These are phyloP conservation scores for Adelges cooleyi DNA, from an alignment of 1,140 invertebrate genomes.

Conservation along the genomic window DNA sequence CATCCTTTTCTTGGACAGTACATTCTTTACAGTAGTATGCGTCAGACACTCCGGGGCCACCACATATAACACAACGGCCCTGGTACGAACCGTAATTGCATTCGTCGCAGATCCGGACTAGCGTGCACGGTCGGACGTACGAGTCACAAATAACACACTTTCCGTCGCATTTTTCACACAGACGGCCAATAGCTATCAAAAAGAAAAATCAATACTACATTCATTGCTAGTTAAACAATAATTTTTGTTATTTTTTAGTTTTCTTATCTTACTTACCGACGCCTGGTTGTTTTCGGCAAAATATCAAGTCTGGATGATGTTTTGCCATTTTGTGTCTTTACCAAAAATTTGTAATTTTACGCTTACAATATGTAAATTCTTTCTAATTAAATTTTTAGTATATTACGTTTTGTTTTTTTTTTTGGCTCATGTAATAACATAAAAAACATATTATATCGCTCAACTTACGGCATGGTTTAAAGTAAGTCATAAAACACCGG, in stretches of 20 bases:
- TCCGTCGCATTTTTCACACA: constrained; percentile 99
- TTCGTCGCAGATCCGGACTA: constrained; percentile 98
- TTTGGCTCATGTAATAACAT: too few species aligned
- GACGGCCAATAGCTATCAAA: constrained; percentile 78
- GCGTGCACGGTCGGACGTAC: constrained; percentile 93
- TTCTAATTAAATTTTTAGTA: too few species aligned
- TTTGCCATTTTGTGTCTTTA: constrained; percentile 92
- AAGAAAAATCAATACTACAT: too few species aligned
- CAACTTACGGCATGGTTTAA: too few species aligned
- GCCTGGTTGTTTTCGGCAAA: constrained; percentile 95
- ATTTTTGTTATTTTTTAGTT: too few species aligned
- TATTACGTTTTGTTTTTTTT: too few species aligned
- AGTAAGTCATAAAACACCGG: too few species aligned
- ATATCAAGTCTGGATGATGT: constrained; percentile 99
- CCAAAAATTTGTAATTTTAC: too few species aligned
- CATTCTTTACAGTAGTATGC: constrained; percentile 99
- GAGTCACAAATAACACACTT: constrained; percentile 99
- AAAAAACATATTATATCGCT: too few species aligned
- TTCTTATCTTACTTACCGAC: constrained; percentile 68
- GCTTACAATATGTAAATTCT: too few species aligned
- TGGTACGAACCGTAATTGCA: constrained; percentile 99
- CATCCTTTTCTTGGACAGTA: constrained; percentile 98
- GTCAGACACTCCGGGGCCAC: constrained; percentile 96
- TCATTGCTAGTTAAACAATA: too few species aligned
- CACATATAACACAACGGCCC: constrained; percentile 97